These are phyloP conservation scores for Rhabdomys dilectus DNA, from an alignment of 2,113 vertebrate species.

Conservation along the genomic window DNA sequence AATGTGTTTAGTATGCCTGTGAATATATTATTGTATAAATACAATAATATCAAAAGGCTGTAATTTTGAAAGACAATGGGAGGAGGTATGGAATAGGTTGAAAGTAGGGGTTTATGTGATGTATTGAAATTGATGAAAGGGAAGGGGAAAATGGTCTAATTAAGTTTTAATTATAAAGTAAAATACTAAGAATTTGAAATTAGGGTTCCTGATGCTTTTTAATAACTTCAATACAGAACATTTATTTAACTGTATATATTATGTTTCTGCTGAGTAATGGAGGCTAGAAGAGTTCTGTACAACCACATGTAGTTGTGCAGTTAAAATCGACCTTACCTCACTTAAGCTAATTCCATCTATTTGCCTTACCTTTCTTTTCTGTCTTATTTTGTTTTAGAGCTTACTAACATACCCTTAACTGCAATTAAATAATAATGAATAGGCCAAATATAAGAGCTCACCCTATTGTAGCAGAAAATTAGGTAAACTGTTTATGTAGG, in stretches of 20 bases:
- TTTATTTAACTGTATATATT: not conserved
- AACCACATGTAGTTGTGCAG: not conserved
- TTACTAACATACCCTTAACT: not conserved
- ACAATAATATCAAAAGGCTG: not conserved
- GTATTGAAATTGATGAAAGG: not conserved
- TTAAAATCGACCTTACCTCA: not conserved
- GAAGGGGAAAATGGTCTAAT: too few relatives aligned
- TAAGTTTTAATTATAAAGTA: not conserved
- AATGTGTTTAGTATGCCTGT: not conserved
- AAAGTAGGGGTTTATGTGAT: not conserved
- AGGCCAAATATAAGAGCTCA: not conserved
- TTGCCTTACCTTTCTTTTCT: not conserved
- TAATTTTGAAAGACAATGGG: not conserved
- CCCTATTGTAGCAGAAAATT: not conserved
- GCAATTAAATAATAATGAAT: not conserved
- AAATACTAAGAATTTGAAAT: not conserved
- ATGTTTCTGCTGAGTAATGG: not conserved
- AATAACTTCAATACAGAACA: not conserved
- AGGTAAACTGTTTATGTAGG: not conserved
- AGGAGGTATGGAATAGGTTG: fast-evolving
- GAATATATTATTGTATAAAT: not conserved
- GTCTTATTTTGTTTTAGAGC: constrained; percentile 2
- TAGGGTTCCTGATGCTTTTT: not conserved
- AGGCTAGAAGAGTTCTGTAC: not conserved
- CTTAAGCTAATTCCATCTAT: constrained; percentile 3